Conservation (phyloP, 2,797 vertebrate species). For the Enteromius treurensis region DNA sequence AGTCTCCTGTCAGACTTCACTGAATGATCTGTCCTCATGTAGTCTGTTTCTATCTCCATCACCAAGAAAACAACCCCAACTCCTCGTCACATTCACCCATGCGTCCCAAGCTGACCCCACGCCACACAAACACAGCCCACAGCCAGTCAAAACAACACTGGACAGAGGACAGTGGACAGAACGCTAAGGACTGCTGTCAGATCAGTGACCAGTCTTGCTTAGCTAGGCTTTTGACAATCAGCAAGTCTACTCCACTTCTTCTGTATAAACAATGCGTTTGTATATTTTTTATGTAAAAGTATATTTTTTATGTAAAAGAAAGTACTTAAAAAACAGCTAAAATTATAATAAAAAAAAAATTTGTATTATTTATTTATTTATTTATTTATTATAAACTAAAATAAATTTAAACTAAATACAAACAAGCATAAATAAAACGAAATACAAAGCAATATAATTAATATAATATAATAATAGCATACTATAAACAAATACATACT, state of each 20-base stretch:
- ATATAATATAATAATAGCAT: too few relatives aligned
- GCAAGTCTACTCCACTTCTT: not conserved
- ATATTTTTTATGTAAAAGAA: too few relatives aligned
- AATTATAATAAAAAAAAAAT: too few relatives aligned
- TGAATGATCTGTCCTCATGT: slow-evolving; percentile 25
- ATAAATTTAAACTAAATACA: too few relatives aligned
- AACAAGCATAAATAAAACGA: too few relatives aligned
- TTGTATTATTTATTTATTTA: too few relatives aligned
- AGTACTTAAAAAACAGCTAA: too few relatives aligned
- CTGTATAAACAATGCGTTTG: not conserved
- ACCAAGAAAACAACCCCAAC: not conserved
- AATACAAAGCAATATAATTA: not conserved
- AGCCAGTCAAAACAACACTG: slow-evolving; percentile 48
- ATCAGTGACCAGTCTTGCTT: not conserved
- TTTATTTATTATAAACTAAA: too few relatives aligned
- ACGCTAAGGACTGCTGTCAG: slow-evolving; percentile 47
- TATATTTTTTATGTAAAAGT: too few relatives aligned
- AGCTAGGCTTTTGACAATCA: not conserved
- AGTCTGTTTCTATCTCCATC: slow-evolving; percentile 10
- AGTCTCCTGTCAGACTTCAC: not conserved
- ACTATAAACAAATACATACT: too few relatives aligned
- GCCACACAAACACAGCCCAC: slow-evolving; percentile 44
- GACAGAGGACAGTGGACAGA: slow-evolving; percentile 23
- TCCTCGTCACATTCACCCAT: not conserved
- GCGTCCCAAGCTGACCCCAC: slow-evolving; percentile 37